Evolutionary conservation across 2,888 invertebrate species (phyloP).

Genomic region (Emesis castigata): DNA sequence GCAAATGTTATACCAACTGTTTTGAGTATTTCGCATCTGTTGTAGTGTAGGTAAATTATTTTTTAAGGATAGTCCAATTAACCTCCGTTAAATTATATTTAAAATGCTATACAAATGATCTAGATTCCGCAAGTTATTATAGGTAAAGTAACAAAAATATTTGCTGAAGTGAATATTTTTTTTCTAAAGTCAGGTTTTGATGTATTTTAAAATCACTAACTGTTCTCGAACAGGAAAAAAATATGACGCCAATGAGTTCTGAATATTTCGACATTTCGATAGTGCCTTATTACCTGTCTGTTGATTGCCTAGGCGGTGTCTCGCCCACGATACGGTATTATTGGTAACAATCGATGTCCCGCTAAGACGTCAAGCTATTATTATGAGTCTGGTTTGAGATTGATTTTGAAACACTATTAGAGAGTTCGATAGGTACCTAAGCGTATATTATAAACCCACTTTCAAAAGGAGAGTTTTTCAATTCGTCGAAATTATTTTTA

Average conservation of each 20-base stretch:
- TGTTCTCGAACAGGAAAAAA: too few species aligned
- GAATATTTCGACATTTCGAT: not conserved
- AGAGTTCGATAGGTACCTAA: not conserved
- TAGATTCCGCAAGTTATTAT: too few species aligned
- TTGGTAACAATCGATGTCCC: slow-evolving; percentile 39
- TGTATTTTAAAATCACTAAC: not conserved
- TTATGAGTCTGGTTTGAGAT: not conserved
- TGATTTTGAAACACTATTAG: not conserved
- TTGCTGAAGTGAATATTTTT: too few species aligned
- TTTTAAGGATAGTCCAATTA: too few species aligned
- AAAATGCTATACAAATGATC: too few species aligned
- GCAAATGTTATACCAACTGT: too few species aligned
- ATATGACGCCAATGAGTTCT: not conserved
- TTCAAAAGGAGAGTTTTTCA: not conserved
- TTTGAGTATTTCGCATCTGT: too few species aligned
- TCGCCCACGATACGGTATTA: slow-evolving; percentile 40
- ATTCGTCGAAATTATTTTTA: not conserved
- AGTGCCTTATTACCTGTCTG: not conserved
- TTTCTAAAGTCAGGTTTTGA: too few species aligned
- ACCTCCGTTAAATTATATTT: too few species aligned
- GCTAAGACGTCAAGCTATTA: not conserved
- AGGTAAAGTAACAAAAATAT: too few species aligned
- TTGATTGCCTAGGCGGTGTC: not conserved
- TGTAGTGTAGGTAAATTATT: too few species aligned
- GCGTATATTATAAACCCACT: not conserved